Evolutionary conservation across 2,113 vertebrate genomes (phyloP), one percentile per base, ranked within the genome.

Genomic region (Excalfactoria chinensis): DNA sequence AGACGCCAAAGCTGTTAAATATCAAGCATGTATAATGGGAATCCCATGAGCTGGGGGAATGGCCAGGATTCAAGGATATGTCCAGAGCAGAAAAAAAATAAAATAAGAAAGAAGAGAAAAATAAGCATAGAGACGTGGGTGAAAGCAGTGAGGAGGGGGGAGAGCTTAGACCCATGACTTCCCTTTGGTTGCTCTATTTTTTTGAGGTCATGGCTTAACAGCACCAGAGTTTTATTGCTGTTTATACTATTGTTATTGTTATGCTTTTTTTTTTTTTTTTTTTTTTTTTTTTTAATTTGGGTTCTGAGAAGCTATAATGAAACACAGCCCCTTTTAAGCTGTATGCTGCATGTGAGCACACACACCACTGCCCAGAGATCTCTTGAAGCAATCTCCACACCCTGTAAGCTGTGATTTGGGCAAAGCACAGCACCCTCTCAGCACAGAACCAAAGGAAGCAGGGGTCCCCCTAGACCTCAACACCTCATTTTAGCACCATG

Each of bases 51-150:
- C 88, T 37, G 64, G 73, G 77, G 86, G 78, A 96, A 95, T 97
- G 95, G 96, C 96, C 89, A 70, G 92, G 74, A 94, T 96, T 97
- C 96, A 96, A 97, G 75, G 95, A 95, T 93, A 90, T 76, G 90
- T 95, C 94, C 85, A 83, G 87, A 89, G 44, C 0, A 86, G 69
- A 20, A 87, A 83, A 86, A 90, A 80, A 25, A 34, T n/a, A n/a
- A n/a, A n/a, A n/a, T 68, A 35, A 35, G 35, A 68, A 75, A 81
- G 68, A 60, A 73, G 86, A 88, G 51, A 78, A 95, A 95, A 87
- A 87, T 40, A 88, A 89, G 79, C 79, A 73, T 2, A 77, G 68
- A 89, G 60, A 80, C 0, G 22, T 89, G 89, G 68, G 91, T 55
- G 88, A 55, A 92, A 17, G 77, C 67, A 23, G 37, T 62, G 51